A percentile compares a stretch with the other conserved stretches of the same genome.
phyloP scores from a whole-genome alignment of 1,140 invertebrate species.

The Zaprionus ghesquierei region DNA sequence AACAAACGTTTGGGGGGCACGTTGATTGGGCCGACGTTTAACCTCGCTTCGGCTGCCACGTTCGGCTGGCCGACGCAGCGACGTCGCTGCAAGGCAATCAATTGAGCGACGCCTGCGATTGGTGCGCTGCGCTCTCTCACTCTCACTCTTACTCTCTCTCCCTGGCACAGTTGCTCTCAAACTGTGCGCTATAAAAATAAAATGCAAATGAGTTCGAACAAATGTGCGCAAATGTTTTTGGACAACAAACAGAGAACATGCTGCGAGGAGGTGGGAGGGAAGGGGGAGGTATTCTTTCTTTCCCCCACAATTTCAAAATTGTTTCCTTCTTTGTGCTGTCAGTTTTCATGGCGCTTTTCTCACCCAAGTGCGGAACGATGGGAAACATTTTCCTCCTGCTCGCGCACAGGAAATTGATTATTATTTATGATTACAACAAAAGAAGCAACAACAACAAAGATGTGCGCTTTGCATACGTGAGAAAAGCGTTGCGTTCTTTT shows the following conservation, averaged over 20 bases:
- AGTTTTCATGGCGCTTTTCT: conserved; percentile 70
- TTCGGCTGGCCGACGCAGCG: not conserved
- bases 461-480: conserved; percentile 53
- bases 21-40: conserved; percentile 76
- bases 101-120: conserved; percentile 56
- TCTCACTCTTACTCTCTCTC: not conserved
- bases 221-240: conserved; percentile 72
- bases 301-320: conserved; percentile 11
- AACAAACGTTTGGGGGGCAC: conserved; percentile 57
- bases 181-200: conserved; percentile 23
- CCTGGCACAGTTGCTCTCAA: conserved; percentile 21
- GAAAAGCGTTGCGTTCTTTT: conserved; percentile 37
- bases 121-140: conserved; percentile 24
- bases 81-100: conserved; percentile 31
- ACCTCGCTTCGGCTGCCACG: conserved; percentile 37
- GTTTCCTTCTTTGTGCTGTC: conserved; percentile 49
- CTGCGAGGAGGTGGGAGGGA: not conserved
- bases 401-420: conserved; percentile 74
- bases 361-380: conserved; percentile 65
- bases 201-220: conserved; percentile 69
- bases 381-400: conserved; percentile 59
- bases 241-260: conserved; percentile 45
- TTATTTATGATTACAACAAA: conserved; percentile 74
- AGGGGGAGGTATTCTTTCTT: not conserved
- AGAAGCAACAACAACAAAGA: not conserved